Evolutionary conservation across 2,113 vertebrate genomes (phyloP), one percentile per base, ranked within the genome.

Genomic region (Poeciliopsis prolifica): DNA sequence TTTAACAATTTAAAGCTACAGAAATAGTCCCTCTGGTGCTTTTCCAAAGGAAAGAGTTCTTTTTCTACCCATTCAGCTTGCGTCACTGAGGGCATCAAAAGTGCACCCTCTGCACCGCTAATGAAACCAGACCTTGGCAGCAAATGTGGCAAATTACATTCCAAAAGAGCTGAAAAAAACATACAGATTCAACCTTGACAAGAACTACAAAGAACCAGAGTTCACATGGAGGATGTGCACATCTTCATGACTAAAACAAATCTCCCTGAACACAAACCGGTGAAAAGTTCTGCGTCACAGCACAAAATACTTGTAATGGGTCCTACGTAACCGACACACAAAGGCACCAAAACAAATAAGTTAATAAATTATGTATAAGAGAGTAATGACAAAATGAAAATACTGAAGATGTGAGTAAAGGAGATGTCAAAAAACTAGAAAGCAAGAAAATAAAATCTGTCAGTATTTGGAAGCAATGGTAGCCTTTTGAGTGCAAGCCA

Each of bases 1-100:
- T 89, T 92, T 83, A 86, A 88, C 90, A 82, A 90, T 89, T 90
- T 88, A 54, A 86, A 91, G 90, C 79, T 82, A 88, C 91, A 92
- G 88, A 91, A 92, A 93, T 89, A 90, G 85, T 84, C 84, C 87
- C 87, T 61, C 71, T 91, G 91, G 88, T 87, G 88, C 77, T 75
- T 81, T 86, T 92, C 90, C 87, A 92, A 88, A 89, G 90, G 91
- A 91, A 90, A 76, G 76, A 85, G 74, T 61, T 82, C 65, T 83
- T 79, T 79, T 75, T 89, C 70, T 84, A 62, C 71, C 74, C 37
- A 75, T 74, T 80, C 61, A 67, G 82, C 87, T 89, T 93, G 90
- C 91, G 87, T 94, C 91, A 94, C 84, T 11, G 78, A 86, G 83
- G 87, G 83, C 86, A 89, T 40, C 33, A 58, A 91, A 81, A 90